Conservation (phyloP, 2,888 invertebrate species). For the Epicampocera succincta region DNA sequence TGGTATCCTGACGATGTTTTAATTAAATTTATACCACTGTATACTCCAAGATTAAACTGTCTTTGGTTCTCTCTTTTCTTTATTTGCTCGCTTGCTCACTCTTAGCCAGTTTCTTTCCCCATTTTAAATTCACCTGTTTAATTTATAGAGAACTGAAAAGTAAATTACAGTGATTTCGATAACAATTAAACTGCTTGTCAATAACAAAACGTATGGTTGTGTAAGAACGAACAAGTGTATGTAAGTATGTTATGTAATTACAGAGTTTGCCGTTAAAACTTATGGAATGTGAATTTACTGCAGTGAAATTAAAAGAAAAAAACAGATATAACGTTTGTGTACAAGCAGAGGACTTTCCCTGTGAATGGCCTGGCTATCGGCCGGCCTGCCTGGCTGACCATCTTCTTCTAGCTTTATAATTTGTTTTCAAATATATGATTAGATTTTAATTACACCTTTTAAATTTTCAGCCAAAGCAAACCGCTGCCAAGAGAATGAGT, state of each 20-base stretch:
- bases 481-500: background rate
- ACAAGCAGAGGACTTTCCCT: background rate
- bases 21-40: constrained; percentile 54
- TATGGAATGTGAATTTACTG: constrained; percentile 12
- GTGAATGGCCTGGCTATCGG: constrained; percentile 2
- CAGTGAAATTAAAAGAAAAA: constrained; percentile 21
- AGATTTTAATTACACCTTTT: constrained; percentile 67
- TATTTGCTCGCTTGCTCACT: background rate
- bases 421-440: constrained; percentile 64
- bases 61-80: constrained; percentile 8
- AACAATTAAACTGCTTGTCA: constrained; percentile 69
- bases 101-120: background rate
- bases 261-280: constrained; percentile 4
- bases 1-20: constrained; percentile 60
- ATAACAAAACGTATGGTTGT: constrained; percentile 43
- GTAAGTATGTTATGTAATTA: constrained; percentile 27
- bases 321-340: constrained; percentile 2
- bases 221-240: background rate
- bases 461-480: constrained; percentile 39
- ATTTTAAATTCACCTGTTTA: constrained; percentile 57
- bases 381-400: background rate
- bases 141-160: constrained; percentile 52
- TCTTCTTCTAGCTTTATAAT: constrained; percentile 51
- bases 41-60: constrained; percentile 11
- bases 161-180: constrained; percentile 68